phyloP scores from a whole-genome alignment of 2,888 invertebrate genomes.

The Nomada fabriciana region DNA sequence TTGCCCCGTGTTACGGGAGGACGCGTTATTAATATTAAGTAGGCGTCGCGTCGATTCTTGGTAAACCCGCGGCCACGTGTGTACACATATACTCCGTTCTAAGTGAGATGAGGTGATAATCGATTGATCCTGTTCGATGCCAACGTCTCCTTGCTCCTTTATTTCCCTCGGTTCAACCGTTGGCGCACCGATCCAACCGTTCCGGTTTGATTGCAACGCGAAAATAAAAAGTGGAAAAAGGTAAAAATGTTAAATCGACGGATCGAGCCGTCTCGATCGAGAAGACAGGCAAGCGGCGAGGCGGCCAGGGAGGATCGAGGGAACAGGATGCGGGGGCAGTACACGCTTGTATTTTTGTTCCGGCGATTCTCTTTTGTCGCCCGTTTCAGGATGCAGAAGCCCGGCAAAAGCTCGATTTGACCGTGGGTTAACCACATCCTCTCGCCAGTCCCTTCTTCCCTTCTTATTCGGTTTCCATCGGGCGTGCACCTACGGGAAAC shows the following conservation, averaged over 20 bases:
- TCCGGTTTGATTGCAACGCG: background rate
- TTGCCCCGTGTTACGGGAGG: conserved; percentile 35
- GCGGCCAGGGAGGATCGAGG: background rate
- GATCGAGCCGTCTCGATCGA: background rate
- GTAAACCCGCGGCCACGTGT: background rate
- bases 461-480: conserved; percentile 79
- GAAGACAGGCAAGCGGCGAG: background rate
- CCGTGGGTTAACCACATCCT: conserved; percentile 83
- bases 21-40: conserved; percentile 67
- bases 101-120: conserved; percentile 25
- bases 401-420: conserved; percentile 83
- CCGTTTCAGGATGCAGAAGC: conserved; percentile 83
- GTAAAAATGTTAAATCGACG: background rate
- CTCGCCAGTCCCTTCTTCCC: conserved; percentile 69
- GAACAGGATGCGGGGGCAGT: conserved; percentile 73
- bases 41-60: conserved; percentile 33
- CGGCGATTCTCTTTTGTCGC: conserved; percentile 74
- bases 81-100: conserved; percentile 4
- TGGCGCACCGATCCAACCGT: background rate
- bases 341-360: conserved; percentile 70
- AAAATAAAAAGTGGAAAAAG: background rate
- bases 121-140: conserved; percentile 4
- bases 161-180: too few relatives aligned
- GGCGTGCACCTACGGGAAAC: conserved; percentile 56
- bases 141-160: background rate